Base-by-base conservation (phyloP, 2,888 invertebrate genomes). In the Cyclophora albipunctata region DNA sequence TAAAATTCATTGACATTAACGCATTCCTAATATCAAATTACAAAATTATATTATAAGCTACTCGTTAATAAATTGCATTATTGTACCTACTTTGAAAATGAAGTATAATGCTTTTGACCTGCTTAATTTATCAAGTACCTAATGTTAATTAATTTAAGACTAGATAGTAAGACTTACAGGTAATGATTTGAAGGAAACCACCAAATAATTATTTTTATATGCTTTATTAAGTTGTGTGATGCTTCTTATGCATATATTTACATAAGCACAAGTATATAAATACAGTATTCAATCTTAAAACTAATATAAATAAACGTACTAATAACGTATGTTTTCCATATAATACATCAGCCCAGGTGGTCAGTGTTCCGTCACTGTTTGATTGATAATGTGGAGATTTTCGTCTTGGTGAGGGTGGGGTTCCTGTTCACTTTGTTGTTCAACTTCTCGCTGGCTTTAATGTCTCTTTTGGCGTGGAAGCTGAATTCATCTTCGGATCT, bases 381-480 rank as follows among this genome's bases (percentile, higher is more conserved):
- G 42, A 52, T 59, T 50, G 63, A 64, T 46, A 59, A 47, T 47
- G 52, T 53, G 53, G 50, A 50, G n/a, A 51, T 62, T 46, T 65
- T 69, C 52, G 59, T 50, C 49, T 68, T 66, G n/a, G 50, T n/a
- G 7, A 55, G 56, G 4, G 55, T 46, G 7, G 61, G 53, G 34
- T 58, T 51, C 43, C 60, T 57, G n/a, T 62, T 55, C 3, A 54
- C 42, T 7, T 51, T 59, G n/a, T 48, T 55, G 34, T 49, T 55
- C 44, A 52, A 52, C 3, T 55, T 54, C 7, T 69, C 68, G 6
- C 53, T 57, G 35, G 71, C 75, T 50, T 74, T 74, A 45, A 71
- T 66, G 42, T 84, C 83, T 7, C 86, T 72, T 55, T 86, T 87
- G 51, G 71, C 75, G 55, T 78, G 80, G 47, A 72, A 73, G 53